Conservation (phyloP, 2,888 invertebrate species). For the Pristionchus exspectatus region DNA sequence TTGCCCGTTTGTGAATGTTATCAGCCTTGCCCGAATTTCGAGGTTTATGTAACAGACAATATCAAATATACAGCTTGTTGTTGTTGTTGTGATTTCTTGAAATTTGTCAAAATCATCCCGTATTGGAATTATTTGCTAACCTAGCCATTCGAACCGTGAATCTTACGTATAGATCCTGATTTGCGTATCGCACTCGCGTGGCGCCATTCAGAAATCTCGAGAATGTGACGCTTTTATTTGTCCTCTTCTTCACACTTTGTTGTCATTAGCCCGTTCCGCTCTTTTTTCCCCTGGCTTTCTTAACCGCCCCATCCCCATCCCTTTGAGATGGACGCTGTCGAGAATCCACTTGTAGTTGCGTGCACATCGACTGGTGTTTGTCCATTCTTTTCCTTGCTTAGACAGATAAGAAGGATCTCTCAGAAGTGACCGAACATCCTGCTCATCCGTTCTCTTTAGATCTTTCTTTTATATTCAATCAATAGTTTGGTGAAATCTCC, state of each 20-base stretch:
- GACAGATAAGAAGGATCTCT: slow-evolving; percentile 24
- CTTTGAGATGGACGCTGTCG: slow-evolving; percentile 37
- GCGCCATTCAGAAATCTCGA: neutral
- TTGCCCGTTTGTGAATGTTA: too few species aligned
- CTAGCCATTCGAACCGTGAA: too few species aligned
- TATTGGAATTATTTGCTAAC: too few species aligned
- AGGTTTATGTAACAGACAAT: too few species aligned
- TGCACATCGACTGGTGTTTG: slow-evolving; percentile 4
- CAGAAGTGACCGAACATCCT: neutral
- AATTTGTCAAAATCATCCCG: too few species aligned
- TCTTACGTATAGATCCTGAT: too few species aligned
- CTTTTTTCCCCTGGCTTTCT: neutral
- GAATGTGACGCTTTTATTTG: slow-evolving; percentile 32
- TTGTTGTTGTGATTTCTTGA: too few species aligned
- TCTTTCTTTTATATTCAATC: neutral
- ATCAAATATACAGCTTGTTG: too few species aligned
- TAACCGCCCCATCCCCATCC: neutral
- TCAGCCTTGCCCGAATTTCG: too few species aligned
- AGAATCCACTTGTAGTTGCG: slow-evolving; percentile 47
- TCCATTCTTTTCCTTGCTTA: neutral
- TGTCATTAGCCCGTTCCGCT: slow-evolving; percentile 44
- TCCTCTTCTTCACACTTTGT: slow-evolving; percentile 42
- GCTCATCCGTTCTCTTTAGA: neutral
- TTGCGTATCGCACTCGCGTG: neutral
- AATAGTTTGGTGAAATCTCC: neutral